Percentiles rank a stretch among this genome's conserved stretches.
Evolutionary conservation across 2,888 invertebrate genomes (phyloP).

Genomic region (Drosophila buzzatii): DNA sequence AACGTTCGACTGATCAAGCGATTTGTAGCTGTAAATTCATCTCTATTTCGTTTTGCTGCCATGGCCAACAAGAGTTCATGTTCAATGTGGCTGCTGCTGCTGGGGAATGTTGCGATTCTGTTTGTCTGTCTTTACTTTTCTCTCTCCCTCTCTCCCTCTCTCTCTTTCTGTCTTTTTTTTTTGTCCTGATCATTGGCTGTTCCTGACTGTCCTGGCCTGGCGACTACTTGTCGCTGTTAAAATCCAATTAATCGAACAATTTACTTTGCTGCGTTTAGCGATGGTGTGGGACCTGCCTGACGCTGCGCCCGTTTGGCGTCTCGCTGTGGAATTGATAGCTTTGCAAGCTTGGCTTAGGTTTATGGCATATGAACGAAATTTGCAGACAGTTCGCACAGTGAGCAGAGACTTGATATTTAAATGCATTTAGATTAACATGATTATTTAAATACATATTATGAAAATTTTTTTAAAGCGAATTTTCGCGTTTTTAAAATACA

Average conservation of each 20-base stretch:
- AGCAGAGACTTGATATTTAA: not conserved
- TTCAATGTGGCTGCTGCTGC: conserved; percentile 46
- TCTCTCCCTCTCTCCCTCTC: not conserved
- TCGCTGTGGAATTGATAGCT: conserved; percentile 49
- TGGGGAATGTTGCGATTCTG: conserved; percentile 65
- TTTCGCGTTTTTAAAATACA: not conserved
- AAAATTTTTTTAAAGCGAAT: too few species aligned
- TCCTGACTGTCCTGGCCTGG: conserved; percentile 46
- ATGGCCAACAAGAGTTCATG: conserved; percentile 63
- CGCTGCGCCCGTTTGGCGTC: conserved; percentile 26
- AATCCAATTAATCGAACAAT: conserved; percentile 81
- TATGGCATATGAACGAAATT: conserved; percentile 5
- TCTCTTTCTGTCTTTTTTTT: not conserved
- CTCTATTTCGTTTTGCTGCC: conserved; percentile 70
- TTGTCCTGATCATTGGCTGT: conserved; percentile 36
- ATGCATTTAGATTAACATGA: not conserved
- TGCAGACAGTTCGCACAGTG: not conserved
- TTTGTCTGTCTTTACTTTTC: conserved; percentile 18
- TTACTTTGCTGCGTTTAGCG: conserved; percentile 79
- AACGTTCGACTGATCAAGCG: conserved; percentile 82
- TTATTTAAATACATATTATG: not conserved
- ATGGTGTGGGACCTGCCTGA: conserved; percentile 63
- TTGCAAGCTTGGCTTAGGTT: conserved; percentile 6
- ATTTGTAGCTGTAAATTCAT: conserved; percentile 84
- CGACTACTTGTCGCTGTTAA: conserved; percentile 81